A percentile compares a stretch with the other conserved stretches of the same genome.
These are phyloP conservation scores for Peucedramus taeniatus DNA, from an alignment of 2,113 vertebrate genomes.

Conservation along the genomic window DNA sequence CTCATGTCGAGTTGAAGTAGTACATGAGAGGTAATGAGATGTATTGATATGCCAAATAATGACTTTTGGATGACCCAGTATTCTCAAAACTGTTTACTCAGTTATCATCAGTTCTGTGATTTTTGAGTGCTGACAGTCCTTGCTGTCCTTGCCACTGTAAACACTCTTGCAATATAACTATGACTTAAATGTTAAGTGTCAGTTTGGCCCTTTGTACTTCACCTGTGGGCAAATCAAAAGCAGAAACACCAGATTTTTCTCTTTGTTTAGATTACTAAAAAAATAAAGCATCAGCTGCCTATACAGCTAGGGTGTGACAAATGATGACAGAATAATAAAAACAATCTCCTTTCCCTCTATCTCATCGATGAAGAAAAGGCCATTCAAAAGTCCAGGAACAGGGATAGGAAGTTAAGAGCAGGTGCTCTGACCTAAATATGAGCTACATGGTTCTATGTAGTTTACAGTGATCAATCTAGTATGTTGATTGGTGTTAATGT, in stretches of 20 bases:
- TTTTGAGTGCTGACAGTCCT: constrained; percentile 6
- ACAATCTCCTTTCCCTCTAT: background rate
- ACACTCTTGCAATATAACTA: background rate
- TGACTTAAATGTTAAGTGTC: constrained; percentile 41
- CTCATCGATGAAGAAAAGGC: background rate
- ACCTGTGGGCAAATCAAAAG: constrained; percentile 32
- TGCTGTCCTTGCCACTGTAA: background rate
- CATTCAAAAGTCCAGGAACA: background rate
- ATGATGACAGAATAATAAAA: background rate
- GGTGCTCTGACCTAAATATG: background rate
- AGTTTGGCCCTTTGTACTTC: background rate
- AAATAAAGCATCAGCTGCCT: background rate
- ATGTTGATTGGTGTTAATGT: background rate
- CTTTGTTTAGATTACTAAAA: background rate
- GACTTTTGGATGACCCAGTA: constrained; percentile 25
- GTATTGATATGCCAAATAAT: constrained; percentile 1
- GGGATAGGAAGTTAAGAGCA: background rate
- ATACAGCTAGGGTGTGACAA: background rate
- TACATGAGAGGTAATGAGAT: background rate
- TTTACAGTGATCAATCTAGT: background rate
- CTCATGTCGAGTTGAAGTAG: background rate
- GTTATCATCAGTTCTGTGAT: background rate
- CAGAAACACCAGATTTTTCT: background rate
- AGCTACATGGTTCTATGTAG: background rate
- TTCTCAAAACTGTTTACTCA: constrained; percentile 13